These are phyloP conservation scores for Hucho hucho DNA, from an alignment of 2,113 vertebrate genomes.

Conservation along the genomic window DNA sequence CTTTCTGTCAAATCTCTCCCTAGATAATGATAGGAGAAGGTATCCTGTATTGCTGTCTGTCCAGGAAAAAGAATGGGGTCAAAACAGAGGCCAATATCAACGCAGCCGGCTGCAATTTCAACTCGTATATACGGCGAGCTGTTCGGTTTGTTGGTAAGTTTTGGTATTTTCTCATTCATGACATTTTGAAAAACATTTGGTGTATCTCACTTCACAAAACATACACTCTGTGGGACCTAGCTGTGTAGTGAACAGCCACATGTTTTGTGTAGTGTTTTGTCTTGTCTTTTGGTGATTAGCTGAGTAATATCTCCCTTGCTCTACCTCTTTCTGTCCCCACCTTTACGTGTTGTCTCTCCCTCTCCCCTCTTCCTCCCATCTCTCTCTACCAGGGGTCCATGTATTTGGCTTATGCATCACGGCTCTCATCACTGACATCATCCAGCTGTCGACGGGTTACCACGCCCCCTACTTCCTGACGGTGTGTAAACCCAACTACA, in stretches of 20 bases:
- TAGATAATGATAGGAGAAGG: constrained; percentile 98
- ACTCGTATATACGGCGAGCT: constrained; percentile 94
- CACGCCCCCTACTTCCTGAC: constrained; percentile 96
- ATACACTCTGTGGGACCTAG: background rate
- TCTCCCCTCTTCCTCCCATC: background rate
- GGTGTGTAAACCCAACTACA: constrained; percentile 97
- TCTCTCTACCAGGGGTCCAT: constrained; percentile 82
- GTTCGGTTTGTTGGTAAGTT: constrained; percentile 92
- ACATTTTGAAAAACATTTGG: no score
- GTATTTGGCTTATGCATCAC: constrained; percentile 95
- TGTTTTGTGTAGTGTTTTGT: no score
- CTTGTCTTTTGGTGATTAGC: no score
- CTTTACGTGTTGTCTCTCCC: no score
- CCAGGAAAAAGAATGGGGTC: constrained; percentile 81
- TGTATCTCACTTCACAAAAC: background rate
- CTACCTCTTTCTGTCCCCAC: constrained; percentile 8
- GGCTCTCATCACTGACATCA: constrained; percentile 93
- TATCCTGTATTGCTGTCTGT: constrained; percentile 93
- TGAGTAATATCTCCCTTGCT: background rate
- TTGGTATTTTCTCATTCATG: background rate
- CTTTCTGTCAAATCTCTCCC: background rate
- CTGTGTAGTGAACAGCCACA: no score
- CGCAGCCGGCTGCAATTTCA: constrained; percentile 96
- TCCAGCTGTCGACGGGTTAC: constrained; percentile 94
- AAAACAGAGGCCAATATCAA: constrained; percentile 92